Conservation (phyloP, 2,888 invertebrate species). For the Papilio elwesi region DNA sequence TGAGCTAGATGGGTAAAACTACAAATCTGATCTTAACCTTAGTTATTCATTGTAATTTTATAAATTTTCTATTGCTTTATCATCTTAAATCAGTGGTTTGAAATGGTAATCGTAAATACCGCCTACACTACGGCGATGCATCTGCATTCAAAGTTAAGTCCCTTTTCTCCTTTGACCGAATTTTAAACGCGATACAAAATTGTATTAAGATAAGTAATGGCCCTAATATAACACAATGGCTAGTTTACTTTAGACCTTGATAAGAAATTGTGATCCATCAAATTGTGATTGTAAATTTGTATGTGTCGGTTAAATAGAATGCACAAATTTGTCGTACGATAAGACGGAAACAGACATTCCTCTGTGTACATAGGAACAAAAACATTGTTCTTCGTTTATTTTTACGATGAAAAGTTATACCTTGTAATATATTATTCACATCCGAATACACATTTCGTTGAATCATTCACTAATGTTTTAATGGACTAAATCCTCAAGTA, state of each 20-base stretch:
- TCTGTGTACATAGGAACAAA: background rate
- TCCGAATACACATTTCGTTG: no score
- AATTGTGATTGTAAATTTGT: slow-evolving; percentile 26
- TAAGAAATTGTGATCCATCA: slow-evolving; percentile 36
- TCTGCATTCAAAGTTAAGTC: slow-evolving; percentile 13
- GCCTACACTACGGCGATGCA: no score
- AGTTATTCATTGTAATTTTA: no score
- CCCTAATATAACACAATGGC: slow-evolving; percentile 35
- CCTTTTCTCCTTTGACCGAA: slow-evolving; percentile 28
- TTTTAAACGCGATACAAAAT: slow-evolving; percentile 29
- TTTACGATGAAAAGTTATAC: background rate
- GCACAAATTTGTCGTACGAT: background rate
- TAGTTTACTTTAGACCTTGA: slow-evolving; percentile 29
- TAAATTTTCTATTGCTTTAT: no score
- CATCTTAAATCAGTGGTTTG: no score
- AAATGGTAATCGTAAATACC: no score
- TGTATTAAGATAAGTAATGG: slow-evolving; percentile 38
- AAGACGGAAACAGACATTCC: background rate
- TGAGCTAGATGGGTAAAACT: no score
- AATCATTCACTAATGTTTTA: no score
- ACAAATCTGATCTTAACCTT: no score
- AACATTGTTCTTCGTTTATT: background rate
- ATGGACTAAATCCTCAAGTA: no score
- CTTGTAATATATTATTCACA: no score
- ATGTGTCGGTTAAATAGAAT: slow-evolving; percentile 10